Percentiles rank a stretch among this genome's conserved stretches.
Evolutionary conservation across 2,888 invertebrate species (phyloP).

Genomic region (Aphidius colemani): DNA sequence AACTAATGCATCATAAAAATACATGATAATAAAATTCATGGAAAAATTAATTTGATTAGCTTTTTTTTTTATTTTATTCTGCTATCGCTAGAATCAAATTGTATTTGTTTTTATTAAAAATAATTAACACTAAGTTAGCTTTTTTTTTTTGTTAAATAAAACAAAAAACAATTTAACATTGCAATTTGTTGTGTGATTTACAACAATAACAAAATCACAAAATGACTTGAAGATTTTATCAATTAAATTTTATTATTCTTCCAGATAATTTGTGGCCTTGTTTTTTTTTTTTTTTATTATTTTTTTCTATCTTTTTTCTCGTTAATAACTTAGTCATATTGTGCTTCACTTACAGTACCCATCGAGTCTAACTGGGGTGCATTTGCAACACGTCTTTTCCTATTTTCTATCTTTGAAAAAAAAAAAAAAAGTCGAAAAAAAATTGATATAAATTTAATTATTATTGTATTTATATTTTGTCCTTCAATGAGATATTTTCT

Average conservation of each 20-base stretch:
- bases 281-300: conserved; percentile 21
- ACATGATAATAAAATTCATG: conserved; percentile 14
- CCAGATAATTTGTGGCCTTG: conserved; percentile 21
- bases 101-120: too few relatives aligned
- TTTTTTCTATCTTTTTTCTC: conserved; percentile 27
- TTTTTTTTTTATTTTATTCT: conserved; percentile 2
- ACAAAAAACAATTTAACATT: conserved; percentile 1
- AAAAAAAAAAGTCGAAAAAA: too few relatives aligned
- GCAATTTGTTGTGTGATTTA: conserved; percentile 19
- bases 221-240: neutral
- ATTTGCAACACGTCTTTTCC: conserved; percentile 59
- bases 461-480: conserved; percentile 59
- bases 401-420: conserved; percentile 31
- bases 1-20: neutral
- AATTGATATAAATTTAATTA: conserved; percentile 15
- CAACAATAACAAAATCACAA: conserved; percentile 1
- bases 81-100: neutral
- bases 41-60: neutral
- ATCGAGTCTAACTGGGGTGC: conserved; percentile 61
- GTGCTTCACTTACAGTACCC: conserved; percentile 52
- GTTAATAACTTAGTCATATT: conserved; percentile 46
- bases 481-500: conserved; percentile 42
- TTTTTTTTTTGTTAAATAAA: too few relatives aligned
- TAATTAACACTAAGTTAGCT: too few relatives aligned
- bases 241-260: conserved; percentile 4